Evolutionary conservation across 2,888 invertebrate species (phyloP).

Genomic region (Punctoribates punctum): DNA sequence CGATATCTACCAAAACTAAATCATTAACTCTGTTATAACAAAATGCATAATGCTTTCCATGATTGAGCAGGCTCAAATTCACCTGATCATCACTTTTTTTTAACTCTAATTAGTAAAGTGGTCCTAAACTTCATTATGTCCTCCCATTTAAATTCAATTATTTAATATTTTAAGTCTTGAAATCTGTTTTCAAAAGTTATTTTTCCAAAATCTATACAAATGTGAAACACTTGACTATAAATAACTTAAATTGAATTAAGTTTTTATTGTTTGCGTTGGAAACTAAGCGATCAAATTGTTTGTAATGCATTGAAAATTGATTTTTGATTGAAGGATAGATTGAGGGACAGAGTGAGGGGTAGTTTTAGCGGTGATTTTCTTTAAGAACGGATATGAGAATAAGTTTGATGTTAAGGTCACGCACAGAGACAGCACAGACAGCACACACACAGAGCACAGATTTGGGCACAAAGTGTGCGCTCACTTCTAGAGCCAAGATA

Average conservation of each 20-base stretch:
- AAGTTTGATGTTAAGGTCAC: constrained; percentile 3
- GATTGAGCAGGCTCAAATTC: no score
- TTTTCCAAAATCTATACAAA: no score
- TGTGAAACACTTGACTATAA: no score
- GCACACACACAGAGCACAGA: no score
- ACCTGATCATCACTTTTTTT: no score
- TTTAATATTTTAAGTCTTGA: no score
- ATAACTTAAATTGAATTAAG: no score
- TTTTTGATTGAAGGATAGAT: constrained; percentile 6
- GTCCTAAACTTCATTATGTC: no score
- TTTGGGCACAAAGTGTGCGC: background rate
- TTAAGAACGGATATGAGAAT: background rate
- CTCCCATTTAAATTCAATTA: no score
- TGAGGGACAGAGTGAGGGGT: background rate
- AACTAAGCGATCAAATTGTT: no score
- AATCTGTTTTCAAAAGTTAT: no score
- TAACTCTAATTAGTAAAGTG: no score
- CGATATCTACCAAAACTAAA: background rate
- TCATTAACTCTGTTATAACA: background rate
- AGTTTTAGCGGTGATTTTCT: constrained; percentile 19
- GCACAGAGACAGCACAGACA: background rate
- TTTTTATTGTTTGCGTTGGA: background rate
- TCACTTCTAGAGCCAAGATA: constrained; percentile 6
- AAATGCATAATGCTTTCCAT: background rate
- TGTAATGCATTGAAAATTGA: constrained; percentile 19